Conservation (phyloP, 2,888 invertebrate species). For the Dioctria linearis region DNA sequence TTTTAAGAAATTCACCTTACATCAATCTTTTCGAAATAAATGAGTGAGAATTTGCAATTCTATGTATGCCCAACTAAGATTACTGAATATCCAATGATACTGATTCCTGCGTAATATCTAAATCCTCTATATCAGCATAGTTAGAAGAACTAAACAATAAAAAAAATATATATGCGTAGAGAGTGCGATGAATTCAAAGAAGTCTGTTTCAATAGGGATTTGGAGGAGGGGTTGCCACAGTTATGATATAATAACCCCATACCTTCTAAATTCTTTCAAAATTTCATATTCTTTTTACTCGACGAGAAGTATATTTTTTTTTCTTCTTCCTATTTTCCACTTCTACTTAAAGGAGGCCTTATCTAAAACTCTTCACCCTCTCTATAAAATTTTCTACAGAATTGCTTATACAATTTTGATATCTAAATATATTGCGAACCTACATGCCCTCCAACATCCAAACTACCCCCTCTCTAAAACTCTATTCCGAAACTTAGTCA, state of each 20-base stretch:
- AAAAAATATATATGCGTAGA: conserved; percentile 11
- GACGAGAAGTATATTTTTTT: background rate
- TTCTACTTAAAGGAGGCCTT: conserved; percentile 14
- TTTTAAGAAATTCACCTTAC: background rate
- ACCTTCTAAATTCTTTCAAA: conserved; percentile 43
- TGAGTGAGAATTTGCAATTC: no score
- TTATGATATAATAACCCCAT: conserved; percentile 49
- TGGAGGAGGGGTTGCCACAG: conserved; percentile 7
- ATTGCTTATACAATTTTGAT: conserved; percentile 44
- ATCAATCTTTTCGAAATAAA: background rate
- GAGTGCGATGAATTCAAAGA: conserved; percentile 26
- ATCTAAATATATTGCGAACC: conserved; percentile 46
- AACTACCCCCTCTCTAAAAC: conserved; percentile 51
- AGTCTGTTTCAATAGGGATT: conserved; percentile 2
- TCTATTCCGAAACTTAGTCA: conserved; percentile 51
- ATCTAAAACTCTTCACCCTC: conserved; percentile 39
- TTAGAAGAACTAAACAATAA: background rate
- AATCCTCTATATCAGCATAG: background rate
- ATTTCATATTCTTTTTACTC: conserved; percentile 38
- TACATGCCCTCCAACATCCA: conserved; percentile 31
- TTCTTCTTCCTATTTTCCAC: background rate
- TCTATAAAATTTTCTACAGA: conserved; percentile 46
- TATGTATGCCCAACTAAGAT: no score
- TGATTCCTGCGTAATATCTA: conserved; percentile 7
- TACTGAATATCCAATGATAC: background rate